A percentile compares a stretch with the other conserved stretches of the same genome.
Evolutionary conservation across 1,140 invertebrate genomes (phyloP).

Genomic region (Drosophila seguyi): DNA sequence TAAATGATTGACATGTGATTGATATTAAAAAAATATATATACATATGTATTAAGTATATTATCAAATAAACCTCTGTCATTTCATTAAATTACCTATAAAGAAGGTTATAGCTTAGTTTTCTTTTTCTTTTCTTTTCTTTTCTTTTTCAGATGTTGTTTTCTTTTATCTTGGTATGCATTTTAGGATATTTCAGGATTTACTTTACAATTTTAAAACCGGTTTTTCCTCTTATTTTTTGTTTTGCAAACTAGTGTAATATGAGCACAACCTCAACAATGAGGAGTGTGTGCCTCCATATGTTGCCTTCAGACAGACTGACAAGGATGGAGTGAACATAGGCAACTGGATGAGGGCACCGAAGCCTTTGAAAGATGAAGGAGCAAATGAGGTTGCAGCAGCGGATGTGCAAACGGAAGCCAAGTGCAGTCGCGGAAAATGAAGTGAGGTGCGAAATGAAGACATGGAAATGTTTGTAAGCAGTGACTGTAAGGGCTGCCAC

Average conservation of each 20-base stretch:
- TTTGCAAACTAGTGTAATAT: constrained; percentile 15
- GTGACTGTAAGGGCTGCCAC: constrained; percentile 24
- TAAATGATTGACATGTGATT: no score
- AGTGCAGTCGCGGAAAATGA: constrained; percentile 39
- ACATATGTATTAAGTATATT: no score
- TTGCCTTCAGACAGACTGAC: constrained; percentile 55
- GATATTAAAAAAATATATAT: no score
- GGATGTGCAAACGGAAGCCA: constrained; percentile 32
- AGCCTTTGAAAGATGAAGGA: constrained; percentile 47
- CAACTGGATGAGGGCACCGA: constrained; percentile 35
- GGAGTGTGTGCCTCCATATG: constrained; percentile 34
- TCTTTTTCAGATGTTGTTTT: no score
- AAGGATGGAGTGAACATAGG: constrained; percentile 59
- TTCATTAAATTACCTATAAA: no score
- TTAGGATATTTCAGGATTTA: neutral
- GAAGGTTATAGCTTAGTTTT: no score
- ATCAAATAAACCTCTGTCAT: no score
- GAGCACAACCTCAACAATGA: constrained; percentile 21
- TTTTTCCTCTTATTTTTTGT: no score
- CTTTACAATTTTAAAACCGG: no score
- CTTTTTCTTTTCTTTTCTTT: no score
- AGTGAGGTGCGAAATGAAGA: constrained; percentile 37
- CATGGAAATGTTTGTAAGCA: constrained; percentile 22
- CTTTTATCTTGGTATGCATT: no score
- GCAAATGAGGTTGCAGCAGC: constrained; percentile 49